Evolutionary conservation across 1,140 invertebrate species (phyloP), one percentile per base, ranked within the genome.

Genomic region (Coptotermes formosanus): DNA sequence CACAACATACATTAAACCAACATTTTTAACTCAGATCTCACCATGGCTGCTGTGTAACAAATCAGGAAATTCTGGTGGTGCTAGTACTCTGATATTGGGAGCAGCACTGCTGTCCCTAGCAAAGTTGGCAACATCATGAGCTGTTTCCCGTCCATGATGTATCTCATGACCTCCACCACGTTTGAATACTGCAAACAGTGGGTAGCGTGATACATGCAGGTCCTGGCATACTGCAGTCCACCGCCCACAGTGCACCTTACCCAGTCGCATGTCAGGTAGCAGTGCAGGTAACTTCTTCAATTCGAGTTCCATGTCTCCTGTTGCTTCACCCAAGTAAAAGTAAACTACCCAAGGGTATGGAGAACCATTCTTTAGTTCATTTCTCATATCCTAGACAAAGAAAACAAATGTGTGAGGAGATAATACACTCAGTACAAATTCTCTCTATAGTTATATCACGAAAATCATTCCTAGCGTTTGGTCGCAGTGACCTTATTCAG

Each of bases 181-280:
- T 89, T 96, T 96, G 87, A 96, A 93, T 25, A 96, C 91, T 48
- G 94, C 93, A 92, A 95, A 95, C 55, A 93, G 91, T 21, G 95
- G 96, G 90, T 95, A 95, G 87, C 94, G 94, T 83, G 90, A 90
- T 19, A 94, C 90, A 86, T 92, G 91, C 23, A 93, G 89, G 52
- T 92, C 89, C 14, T 90, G 89, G 89, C 96, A 97, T 8, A 94
- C 87, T 7, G 90, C 88, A 4, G 90, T 86, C 87, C 92, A 91
- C 88, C 90, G 90, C 3, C 91, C 91, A 90, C 95, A 96, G 89
- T 95, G 93, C 25, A 95, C 91, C 89, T 93, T 89, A 91, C 93
- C 93, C 87, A 95, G 91, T 87, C 93, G 92, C 83, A 95, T 91
- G 87, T 91, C 89, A 19, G 91, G 90, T 11, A 95, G 90, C 88